Evolutionary conservation across 2,797 vertebrate genomes (phyloP), one percentile per base, ranked within the genome.

Genomic region (Staurois parvus): DNA sequence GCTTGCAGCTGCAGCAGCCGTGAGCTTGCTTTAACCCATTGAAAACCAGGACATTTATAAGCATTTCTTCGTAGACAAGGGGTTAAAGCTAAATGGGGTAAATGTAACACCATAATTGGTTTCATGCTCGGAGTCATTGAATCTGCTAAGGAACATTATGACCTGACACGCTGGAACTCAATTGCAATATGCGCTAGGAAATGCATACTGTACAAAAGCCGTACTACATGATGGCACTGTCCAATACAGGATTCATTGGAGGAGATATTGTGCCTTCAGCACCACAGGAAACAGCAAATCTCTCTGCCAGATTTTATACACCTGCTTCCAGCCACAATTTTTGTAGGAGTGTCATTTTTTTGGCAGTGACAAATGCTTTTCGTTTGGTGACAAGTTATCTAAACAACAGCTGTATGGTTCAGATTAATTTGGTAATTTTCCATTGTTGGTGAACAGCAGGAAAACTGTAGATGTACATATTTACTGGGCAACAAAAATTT

Each of bases 341-440:
- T 48, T 10, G 17, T 24, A 67, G 10, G 26, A 10, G 30, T 52
- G 42, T 70, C 68, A 84, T 77, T 72, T 42, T 42, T 77, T 84
- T 37, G 2, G 34, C 45, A 40, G 15, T 76, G 42, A 42, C 26
- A 12, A 76, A 56, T 68, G 66, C 82, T 29, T 70, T 52, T 42
- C 1, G 1, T 56, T 84, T 67, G 34, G 66, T 56, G 64, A 45
- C 40, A 79, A 32, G 42, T 26, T 76, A 37, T 42, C 13, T 56
- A 42, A 84, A 56, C 29, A 77, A 48, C 82, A 84, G 48, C 74
- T 84, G 82, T 32, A 59, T 32, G 68, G 59, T 59, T 28, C 48
- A 77, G 30, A 77, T 59, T 84, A 62, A 69, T 70, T 72, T 70
- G 29, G 45, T 42, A 3, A 77, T 84, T 77, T 76, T 56, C 62